Percentiles rank a stretch among this genome's conserved stretches.
These are phyloP conservation scores for Erythrolamprus reginae DNA, from an alignment of 2,113 vertebrate genomes.

Conservation along the genomic window DNA sequence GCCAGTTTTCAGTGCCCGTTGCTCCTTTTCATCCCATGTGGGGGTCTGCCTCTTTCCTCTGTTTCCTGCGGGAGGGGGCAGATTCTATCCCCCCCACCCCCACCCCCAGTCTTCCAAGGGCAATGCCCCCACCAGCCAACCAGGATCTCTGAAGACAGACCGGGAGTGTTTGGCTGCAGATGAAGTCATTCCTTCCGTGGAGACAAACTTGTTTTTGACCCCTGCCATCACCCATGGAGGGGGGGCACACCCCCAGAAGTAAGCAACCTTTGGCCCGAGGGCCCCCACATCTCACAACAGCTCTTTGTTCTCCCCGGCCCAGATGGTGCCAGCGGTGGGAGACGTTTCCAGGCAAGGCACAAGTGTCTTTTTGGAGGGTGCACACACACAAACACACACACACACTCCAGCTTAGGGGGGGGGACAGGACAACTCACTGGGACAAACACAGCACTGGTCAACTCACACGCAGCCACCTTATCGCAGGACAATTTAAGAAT, in stretches of 20 bases:
- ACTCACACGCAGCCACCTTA: no score
- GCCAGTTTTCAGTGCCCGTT: no score
- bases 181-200: background rate
- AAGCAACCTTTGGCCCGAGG: background rate
- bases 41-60: background rate
- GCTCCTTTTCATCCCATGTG: background rate
- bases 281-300: background rate
- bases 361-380: background rate
- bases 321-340: background rate
- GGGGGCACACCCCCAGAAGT: background rate
- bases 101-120: no score
- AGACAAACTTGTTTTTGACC: background rate
- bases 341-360: background rate
- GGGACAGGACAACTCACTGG: no score
- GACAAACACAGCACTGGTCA: no score
- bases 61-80: background rate
- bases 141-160: no score
- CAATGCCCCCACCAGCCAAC: accelerated
- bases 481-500: no score
- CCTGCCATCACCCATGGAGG: background rate
- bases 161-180: background rate
- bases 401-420: no score
- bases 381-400: no score
- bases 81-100: no score
- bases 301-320: background rate